Base-by-base conservation (phyloP, 2,888 invertebrate genomes). In the Papilio protenor region DNA sequence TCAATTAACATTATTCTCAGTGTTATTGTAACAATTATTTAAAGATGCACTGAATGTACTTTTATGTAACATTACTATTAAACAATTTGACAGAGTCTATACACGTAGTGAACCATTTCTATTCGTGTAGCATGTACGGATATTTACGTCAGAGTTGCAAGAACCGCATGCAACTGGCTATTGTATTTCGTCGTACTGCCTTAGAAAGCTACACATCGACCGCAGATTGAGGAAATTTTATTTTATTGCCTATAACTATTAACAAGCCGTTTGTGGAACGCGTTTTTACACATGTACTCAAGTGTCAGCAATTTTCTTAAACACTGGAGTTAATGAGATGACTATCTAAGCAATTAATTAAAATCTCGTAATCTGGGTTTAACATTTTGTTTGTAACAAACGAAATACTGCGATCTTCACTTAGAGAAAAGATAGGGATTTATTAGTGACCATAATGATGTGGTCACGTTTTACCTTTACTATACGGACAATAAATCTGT, bases 241-340 rank as follows among this genome's bases (percentile, higher is more conserved):
- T 86, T 88, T 90, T 88, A 90, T 87, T 82, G 82, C 85, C 82
- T 82, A 85, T 85, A 87, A 85, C 85, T 61, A 84, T 82, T 80
- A 79, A 79, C 83, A 83, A 80, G 79, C 77, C 79, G 76, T 80
- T 83, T 85, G 84, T 84, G 82, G 84, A 86, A 89, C 87, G 85
- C 81, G 80, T 84, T 88, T 82, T 73, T 64, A 70, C 40, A 40
- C 40, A 40, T 59, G 73, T 66, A 66, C 76, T 64, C 57, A 52
- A 69, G 66, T 77, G 64, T 64, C 33, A 40, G 45, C 57, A 59
- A 40, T 66, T n/a, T 66, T 11, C 40, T n/a, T 66, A 18, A 40
- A 40, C 18, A 66, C 11, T 8, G 18, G 8, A 5, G 16, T n/a
- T n/a, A 40, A 18, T 3, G 4, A 66, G 40, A n/a, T n/a, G n/a